These are phyloP conservation scores for Eupleurogrammus muticus DNA, from an alignment of 2,797 vertebrate genomes.

Conservation along the genomic window DNA sequence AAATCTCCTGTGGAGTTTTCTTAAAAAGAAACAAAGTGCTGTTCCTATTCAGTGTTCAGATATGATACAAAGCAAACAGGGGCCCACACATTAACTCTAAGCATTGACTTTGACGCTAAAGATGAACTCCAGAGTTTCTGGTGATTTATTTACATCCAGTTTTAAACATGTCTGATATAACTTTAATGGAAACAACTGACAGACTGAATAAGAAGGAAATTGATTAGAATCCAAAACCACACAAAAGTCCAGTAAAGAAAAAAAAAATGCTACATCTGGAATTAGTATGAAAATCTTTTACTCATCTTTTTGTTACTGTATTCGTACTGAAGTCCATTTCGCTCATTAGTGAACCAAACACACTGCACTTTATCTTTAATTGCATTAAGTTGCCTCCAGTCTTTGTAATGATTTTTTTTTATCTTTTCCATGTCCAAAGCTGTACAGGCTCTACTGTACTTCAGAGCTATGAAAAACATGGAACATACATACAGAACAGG, in stretches of 20 bases:
- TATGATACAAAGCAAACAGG: too few species aligned
- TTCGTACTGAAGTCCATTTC: neutral
- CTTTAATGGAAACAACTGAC: neutral
- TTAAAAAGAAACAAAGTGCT: too few species aligned
- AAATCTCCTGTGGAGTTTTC: too few species aligned
- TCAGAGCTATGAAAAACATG: conserved; percentile 10
- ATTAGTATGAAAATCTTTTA: neutral
- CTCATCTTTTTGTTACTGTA: neutral
- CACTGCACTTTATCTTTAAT: conserved; percentile 26
- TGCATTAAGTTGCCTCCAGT: conserved; percentile 8
- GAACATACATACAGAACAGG: conserved; percentile 21
- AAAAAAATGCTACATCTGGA: neutral
- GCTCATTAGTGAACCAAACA: conserved; percentile 10
- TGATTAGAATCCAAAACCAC: neutral
- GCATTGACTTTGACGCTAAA: too few species aligned
- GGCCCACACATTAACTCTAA: too few species aligned
- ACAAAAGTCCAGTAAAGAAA: conserved; percentile 18
- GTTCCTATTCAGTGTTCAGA: too few species aligned
- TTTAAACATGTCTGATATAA: conserved; percentile 15
- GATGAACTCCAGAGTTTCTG: conserved; percentile 9
- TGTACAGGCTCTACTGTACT: neutral
- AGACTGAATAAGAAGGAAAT: conserved; percentile 7
- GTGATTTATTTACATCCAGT: conserved; percentile 6
- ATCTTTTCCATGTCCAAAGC: conserved; percentile 17
- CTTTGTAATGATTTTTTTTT: conserved; percentile 4